phyloP scores from a whole-genome alignment of 2,888 invertebrate genomes.

The Gari tellinella region DNA sequence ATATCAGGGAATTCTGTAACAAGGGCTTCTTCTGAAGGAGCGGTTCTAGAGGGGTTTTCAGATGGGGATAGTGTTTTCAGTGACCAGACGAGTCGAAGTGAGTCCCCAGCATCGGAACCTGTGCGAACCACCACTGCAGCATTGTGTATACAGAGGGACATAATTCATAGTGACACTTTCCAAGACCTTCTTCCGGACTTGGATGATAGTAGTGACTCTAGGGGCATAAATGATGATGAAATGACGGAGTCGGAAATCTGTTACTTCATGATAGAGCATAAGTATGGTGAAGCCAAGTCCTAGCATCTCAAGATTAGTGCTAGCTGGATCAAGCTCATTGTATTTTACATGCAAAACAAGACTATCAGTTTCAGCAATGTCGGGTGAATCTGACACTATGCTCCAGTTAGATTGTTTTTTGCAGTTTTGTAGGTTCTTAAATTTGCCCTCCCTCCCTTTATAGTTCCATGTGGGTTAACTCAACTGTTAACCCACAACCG shows the following conservation, averaged over 20 bases:
- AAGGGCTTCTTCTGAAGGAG: slow-evolving; percentile 78
- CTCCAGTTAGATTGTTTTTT: too few relatives aligned
- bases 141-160: slow-evolving; percentile 69
- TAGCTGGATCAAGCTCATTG: background rate
- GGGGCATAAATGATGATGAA: slow-evolving; percentile 63
- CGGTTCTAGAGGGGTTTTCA: slow-evolving; percentile 74
- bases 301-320: slow-evolving; percentile 51
- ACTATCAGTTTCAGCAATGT: too few relatives aligned
- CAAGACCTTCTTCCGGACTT: slow-evolving; percentile 70
- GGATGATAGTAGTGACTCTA: slow-evolving; percentile 47
- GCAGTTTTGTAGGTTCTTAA: too few relatives aligned
- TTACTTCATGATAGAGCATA: slow-evolving; percentile 75
- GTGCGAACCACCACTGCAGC: slow-evolving; percentile 67
- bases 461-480: too few relatives aligned
- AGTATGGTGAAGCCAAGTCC: slow-evolving; percentile 73
- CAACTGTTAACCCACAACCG: too few relatives aligned
- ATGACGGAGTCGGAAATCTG: slow-evolving; percentile 73
- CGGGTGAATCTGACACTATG: too few relatives aligned
- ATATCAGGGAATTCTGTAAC: slow-evolving; percentile 77
- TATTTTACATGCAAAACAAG: too few relatives aligned
- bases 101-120: slow-evolving; percentile 80
- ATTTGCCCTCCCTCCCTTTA: too few relatives aligned
- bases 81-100: slow-evolving; percentile 77
- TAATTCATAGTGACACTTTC: slow-evolving; percentile 78
- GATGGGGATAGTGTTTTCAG: slow-evolving; percentile 80